Evolutionary conservation across 2,888 invertebrate genomes (phyloP), one percentile per base, ranked within the genome.

Genomic region (Phyllotreta cruciferae): DNA sequence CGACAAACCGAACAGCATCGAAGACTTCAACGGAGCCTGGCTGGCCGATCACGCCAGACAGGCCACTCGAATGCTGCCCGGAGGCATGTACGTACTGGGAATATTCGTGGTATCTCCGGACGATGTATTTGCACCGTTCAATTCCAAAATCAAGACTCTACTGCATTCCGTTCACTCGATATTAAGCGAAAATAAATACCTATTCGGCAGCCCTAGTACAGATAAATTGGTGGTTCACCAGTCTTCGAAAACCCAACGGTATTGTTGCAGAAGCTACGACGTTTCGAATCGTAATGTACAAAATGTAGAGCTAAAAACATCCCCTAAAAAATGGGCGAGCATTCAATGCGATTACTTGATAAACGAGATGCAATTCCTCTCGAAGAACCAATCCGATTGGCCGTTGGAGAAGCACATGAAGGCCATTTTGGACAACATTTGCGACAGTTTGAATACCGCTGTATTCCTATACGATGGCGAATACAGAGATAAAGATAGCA

Each of bases 11-110:
- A 79, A 81, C 60, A 77, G 76, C 41, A 81, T 85, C 24, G 83
- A 82, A 71, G 86, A 85, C 66, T 83, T 91, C 56, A 87, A 88
- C 34, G 89, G 90, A 67, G 83, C 82, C 55, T 89, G 89, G 87
- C 85, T 92, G 2, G 88, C 89, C 0, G 91, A 92, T 75, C 94
- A 95, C 83, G 93, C 93, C 42, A 88, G 89, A 78, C 91, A 93
- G 84, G 92, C 93, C 0, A 90, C 91, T 1, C 87, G 93, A 80
- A 95, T 96, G 94, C 82, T 96, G 66, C 93, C 95, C 37, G 96
- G 96, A 44, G 96, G 95, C 49, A 88, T 95, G 85, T 88, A 88
- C 81, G 90, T 96, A 52, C 84, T 94, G 77, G 96, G 91, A 69
- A 84, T 94, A 71, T 95, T 94, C 80, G 82, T 93, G 36, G 86